phyloP scores from a whole-genome alignment of 2,113 vertebrate genomes.

The Elanoides forficatus region DNA sequence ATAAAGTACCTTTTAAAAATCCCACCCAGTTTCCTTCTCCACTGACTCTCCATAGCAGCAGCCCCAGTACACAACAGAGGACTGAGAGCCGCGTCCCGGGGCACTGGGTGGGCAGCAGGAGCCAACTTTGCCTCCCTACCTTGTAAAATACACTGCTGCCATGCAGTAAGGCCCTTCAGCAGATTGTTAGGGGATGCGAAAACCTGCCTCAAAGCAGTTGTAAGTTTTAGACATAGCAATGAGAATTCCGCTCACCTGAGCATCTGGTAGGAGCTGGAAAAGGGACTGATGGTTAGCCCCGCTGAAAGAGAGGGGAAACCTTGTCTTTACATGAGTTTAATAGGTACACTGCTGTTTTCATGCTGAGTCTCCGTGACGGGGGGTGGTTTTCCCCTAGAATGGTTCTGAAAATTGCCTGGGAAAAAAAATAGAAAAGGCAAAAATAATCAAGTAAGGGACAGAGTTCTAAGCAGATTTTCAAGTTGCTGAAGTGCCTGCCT shows the following conservation, averaged over 20 bases:
- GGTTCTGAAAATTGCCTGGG: not conserved
- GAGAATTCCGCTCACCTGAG: not conserved
- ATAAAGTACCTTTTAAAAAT: not conserved
- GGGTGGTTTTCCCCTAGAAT: not conserved
- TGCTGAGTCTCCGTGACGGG: fast-evolving
- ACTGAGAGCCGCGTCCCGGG: not conserved
- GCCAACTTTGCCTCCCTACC: not conserved
- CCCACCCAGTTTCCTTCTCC: not conserved
- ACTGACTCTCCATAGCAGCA: not conserved
- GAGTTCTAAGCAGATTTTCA: not conserved
- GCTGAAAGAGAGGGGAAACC: not conserved
- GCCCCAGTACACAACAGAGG: not conserved
- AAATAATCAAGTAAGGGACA: not conserved
- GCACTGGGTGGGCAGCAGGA: not conserved
- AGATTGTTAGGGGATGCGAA: not conserved
- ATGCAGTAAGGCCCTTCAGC: not conserved
- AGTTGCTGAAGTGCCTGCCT: not conserved
- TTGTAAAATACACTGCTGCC: not conserved
- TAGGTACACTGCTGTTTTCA: not conserved
- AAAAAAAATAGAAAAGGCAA: not conserved
- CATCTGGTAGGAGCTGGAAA: not conserved
- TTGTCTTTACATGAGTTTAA: not conserved
- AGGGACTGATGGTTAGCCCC: not conserved
- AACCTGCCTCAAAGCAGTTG: not conserved
- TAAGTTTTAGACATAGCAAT: not conserved